phyloP scores from a whole-genome alignment of 2,888 invertebrate species.

The Thera britannica region DNA sequence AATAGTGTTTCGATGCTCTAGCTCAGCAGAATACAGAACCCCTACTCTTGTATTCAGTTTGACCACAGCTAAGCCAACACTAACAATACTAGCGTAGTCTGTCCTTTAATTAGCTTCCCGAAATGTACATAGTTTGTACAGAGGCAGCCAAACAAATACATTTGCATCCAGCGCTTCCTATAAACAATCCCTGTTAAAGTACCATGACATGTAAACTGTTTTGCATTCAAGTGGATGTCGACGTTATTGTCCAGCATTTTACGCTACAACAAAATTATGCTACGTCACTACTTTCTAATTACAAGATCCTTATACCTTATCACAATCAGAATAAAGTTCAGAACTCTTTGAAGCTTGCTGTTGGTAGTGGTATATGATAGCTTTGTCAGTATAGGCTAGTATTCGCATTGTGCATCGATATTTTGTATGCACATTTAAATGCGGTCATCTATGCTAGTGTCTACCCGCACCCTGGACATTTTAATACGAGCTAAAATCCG shows the following conservation, averaged over 20 bases:
- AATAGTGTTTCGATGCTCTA: neutral
- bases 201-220: slow-evolving; percentile 75
- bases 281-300: slow-evolving; percentile 32
- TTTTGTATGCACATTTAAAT: slow-evolving; percentile 83
- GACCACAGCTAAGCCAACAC: slow-evolving; percentile 13
- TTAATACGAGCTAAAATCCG: slow-evolving; percentile 67
- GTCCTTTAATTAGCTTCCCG: slow-evolving; percentile 40
- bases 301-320: slow-evolving; percentile 37
- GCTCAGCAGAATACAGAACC: neutral
- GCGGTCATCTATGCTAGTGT: slow-evolving; percentile 72
- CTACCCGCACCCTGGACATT: slow-evolving; percentile 59
- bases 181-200: slow-evolving; percentile 70
- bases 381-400: slow-evolving; percentile 61
- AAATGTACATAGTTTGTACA: slow-evolving; percentile 40
- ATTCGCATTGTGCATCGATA: slow-evolving; percentile 79
- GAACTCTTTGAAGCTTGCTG: slow-evolving; percentile 39
- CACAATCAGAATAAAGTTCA: slow-evolving; percentile 32
- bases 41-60: slow-evolving; percentile 12
- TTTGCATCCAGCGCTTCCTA: slow-evolving; percentile 69
- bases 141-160: slow-evolving; percentile 42
- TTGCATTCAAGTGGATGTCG: slow-evolving; percentile 80
- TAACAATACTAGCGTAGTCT: slow-evolving; percentile 6
- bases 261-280: slow-evolving; percentile 37
- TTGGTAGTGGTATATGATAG: slow-evolving; percentile 39
- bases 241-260: slow-evolving; percentile 76